Evolutionary conservation across 2,797 vertebrate genomes (phyloP).

Genomic region (Muscicapa comitata): DNA sequence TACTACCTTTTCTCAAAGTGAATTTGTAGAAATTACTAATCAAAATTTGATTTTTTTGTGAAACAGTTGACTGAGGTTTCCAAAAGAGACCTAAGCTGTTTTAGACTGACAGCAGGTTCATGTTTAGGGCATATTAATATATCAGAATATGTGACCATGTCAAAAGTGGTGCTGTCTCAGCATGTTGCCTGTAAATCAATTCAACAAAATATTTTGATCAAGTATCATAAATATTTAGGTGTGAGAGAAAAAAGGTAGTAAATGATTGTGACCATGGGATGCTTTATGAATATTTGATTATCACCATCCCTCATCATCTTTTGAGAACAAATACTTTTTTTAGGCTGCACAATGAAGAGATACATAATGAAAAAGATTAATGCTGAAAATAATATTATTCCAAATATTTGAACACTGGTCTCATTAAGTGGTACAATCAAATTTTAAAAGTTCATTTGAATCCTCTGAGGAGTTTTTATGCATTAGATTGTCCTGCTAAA

Average conservation of each 20-base stretch:
- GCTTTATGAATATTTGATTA: slow-evolving; percentile 2
- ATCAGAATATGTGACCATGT: neutral
- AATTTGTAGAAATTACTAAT: neutral
- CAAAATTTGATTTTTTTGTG: neutral
- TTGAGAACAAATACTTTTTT: neutral
- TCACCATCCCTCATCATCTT: neutral
- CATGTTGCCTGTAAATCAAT: neutral
- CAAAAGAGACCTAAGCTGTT: neutral
- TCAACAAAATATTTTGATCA: slow-evolving; percentile 16
- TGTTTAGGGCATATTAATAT: neutral
- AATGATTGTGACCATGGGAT: neutral
- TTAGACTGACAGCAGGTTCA: neutral
- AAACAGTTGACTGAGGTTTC: neutral
- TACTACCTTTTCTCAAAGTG: neutral
- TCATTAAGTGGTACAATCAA: slow-evolving; percentile 17
- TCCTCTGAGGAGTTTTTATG: neutral
- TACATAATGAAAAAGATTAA: neutral
- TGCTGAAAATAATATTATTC: slow-evolving; percentile 16
- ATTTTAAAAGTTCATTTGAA: slow-evolving; percentile 39
- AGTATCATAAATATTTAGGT: slow-evolving; percentile 19
- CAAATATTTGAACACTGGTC: neutral
- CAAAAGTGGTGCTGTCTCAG: neutral
- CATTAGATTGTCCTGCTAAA: neutral
- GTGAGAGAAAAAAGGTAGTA: neutral
- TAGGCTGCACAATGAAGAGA: neutral